Evolutionary conservation across 2,888 invertebrate species (phyloP), one percentile per base, ranked within the genome.

Genomic region (Microctonus brassicae): DNA sequence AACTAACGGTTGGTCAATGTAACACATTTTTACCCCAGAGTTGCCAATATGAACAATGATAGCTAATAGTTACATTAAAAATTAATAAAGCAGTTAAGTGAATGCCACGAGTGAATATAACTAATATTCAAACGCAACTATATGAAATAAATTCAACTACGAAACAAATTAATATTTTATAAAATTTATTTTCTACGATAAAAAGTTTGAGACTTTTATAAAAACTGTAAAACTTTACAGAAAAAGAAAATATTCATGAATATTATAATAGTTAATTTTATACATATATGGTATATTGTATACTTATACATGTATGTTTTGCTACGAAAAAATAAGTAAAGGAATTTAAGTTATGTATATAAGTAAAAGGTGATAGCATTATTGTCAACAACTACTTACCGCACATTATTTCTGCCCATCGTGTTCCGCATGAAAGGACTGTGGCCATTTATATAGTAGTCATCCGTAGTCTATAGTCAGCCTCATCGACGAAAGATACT

Each of bases 11-110:
- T 69, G 65, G 68, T 62, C 68, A 20, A 64, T 70, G 71, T 33
- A 69, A 69, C 66, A 63, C 63, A 70, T 68, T 75, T 69, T 68
- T 17, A 47, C 9, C 17, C 47, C 9, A 55, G n/a, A 66, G 61
- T 67, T 67, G 70, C 70, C 64, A 72, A 75, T 76, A 76, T 55
- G 11, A 69, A 67, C 69, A 73, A 75, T 76, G 72, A 77, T 73
- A 75, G 79, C 77, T 78, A 78, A 79, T 77, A 77, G 76, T 74
- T 75, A 73, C 78, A 78, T 81, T 77, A 80, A 77, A 78, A 80
- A 80, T 81, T 78, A 78, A 81, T 79, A 77, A 75, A 10, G 79
- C 76, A 75, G 76, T 79, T 80, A 79, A 78, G 78, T 77, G 78
- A 75, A n/a, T 71, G 73, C 75, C 71, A 65, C 65, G 75, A 68